phyloP scores from a whole-genome alignment of 2,888 invertebrate genomes.

The Cataglyphis livida region DNA sequence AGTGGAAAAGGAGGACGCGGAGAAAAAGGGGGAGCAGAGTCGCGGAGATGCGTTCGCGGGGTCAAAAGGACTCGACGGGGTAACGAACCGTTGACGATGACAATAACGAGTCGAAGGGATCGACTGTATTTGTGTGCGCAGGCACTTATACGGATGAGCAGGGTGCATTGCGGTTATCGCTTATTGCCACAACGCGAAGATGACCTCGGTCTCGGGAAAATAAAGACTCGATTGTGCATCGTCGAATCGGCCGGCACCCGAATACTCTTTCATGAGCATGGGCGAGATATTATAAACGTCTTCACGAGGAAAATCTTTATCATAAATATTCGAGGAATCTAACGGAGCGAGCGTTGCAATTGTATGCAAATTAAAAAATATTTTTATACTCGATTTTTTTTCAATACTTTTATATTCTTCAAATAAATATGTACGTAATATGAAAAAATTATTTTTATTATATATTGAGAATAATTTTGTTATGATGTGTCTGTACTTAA shows the following conservation, averaged over 20 bases:
- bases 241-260: background rate
- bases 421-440: conserved; percentile 8
- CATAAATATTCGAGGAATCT: conserved; percentile 15
- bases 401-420: background rate
- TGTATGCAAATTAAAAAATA: background rate
- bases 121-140: conserved; percentile 60
- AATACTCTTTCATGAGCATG: conserved; percentile 25
- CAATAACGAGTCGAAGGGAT: conserved; percentile 66
- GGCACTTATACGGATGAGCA: conserved; percentile 37
- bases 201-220: conserved; percentile 43
- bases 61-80: conserved; percentile 68
- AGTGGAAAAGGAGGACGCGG: background rate
- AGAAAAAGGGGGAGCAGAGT: conserved; percentile 3
- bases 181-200: conserved; percentile 53
- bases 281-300: conserved; percentile 8
- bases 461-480: background rate
- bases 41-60: conserved; percentile 54
- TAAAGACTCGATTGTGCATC: conserved; percentile 43
- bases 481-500: background rate
- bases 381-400: background rate
- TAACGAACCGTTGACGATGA: conserved; percentile 67
- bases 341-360: background rate
- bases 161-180: conserved; percentile 56
- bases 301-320: conserved; percentile 7
- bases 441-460: background rate